phyloP scores from a whole-genome alignment of 2,113 vertebrate genomes.

The Poeciliopsis prolifica region DNA sequence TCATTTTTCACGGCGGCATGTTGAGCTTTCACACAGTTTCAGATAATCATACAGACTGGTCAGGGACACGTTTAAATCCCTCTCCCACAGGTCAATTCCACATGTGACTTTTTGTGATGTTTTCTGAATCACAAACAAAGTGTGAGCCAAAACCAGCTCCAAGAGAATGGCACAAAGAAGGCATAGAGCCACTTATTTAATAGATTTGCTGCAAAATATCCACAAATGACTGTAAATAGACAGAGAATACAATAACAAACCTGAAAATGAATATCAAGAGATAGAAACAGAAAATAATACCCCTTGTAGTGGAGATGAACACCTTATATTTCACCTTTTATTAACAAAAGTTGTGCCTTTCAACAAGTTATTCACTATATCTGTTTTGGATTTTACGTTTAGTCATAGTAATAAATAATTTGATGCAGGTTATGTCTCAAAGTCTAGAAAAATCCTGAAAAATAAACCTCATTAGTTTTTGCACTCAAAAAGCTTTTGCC shows the following conservation, averaged over 20 bases:
- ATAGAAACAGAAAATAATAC: neutral
- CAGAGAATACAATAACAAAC: neutral
- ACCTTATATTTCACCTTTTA: neutral
- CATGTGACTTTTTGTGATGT: slow-evolving; percentile 33
- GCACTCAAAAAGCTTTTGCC: neutral
- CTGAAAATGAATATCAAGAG: slow-evolving; percentile 1
- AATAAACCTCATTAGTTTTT: neutral
- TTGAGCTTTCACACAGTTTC: slow-evolving; percentile 59
- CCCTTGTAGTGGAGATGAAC: neutral
- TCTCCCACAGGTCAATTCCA: slow-evolving; percentile 57
- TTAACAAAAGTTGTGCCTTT: neutral
- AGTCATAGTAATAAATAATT: no score
- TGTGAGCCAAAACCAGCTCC: slow-evolving; percentile 24
- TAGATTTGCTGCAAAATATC: neutral
- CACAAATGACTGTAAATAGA: neutral
- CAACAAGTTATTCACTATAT: neutral
- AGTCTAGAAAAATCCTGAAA: neutral
- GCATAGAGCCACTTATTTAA: neutral
- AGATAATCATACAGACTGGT: slow-evolving; percentile 59
- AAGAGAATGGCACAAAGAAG: slow-evolving; percentile 14
- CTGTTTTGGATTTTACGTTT: no score
- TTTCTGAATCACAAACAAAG: slow-evolving; percentile 31
- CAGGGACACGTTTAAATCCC: slow-evolving; percentile 60
- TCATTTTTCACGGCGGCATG: slow-evolving; percentile 62
- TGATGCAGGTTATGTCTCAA: neutral